A percentile compares a stretch with the other conserved stretches of the same genome.
These are phyloP conservation scores for Staurois parvus DNA, from an alignment of 2,797 vertebrate species.

Conservation along the genomic window DNA sequence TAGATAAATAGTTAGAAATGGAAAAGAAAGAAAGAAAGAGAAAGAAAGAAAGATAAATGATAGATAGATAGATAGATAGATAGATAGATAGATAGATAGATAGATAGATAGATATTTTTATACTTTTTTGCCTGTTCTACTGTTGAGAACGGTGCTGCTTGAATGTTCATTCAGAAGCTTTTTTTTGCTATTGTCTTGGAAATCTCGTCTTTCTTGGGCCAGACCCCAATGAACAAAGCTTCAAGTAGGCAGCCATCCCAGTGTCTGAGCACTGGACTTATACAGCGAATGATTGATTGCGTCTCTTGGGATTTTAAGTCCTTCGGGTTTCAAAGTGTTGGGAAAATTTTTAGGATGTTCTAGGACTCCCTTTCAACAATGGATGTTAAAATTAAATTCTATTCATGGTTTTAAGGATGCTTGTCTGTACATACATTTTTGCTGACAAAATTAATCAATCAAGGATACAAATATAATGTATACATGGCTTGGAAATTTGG, in stretches of 20 bases:
- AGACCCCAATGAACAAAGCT: slow-evolving; percentile 35
- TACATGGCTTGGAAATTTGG: too few species aligned
- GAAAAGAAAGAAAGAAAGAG: too few species aligned
- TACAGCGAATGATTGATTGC: slow-evolving; percentile 52
- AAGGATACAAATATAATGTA: background rate
- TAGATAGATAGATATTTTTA: too few species aligned
- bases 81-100: too few species aligned
- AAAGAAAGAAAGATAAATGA: too few species aligned
- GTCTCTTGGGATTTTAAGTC: slow-evolving; percentile 24
- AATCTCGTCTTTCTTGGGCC: slow-evolving; percentile 18
- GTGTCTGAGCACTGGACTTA: slow-evolving; percentile 41
- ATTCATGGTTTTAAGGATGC: background rate
- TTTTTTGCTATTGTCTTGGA: slow-evolving; percentile 36
- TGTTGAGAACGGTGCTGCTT: background rate
- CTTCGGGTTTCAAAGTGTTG: slow-evolving; percentile 29
- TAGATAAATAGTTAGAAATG: too few species aligned
- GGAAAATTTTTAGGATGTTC: slow-evolving; percentile 16
- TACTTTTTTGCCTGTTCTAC: background rate
- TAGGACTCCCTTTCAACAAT: slow-evolving; percentile 1
- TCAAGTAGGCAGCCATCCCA: slow-evolving; percentile 8
- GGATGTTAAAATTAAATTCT: background rate
- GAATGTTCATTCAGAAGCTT: slow-evolving; percentile 5
- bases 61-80: too few species aligned
- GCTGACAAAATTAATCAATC: too few species aligned
- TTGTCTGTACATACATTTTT: background rate